phyloP scores from a whole-genome alignment of 2,888 invertebrate genomes.

The Drepanosiphum platanoidis region DNA sequence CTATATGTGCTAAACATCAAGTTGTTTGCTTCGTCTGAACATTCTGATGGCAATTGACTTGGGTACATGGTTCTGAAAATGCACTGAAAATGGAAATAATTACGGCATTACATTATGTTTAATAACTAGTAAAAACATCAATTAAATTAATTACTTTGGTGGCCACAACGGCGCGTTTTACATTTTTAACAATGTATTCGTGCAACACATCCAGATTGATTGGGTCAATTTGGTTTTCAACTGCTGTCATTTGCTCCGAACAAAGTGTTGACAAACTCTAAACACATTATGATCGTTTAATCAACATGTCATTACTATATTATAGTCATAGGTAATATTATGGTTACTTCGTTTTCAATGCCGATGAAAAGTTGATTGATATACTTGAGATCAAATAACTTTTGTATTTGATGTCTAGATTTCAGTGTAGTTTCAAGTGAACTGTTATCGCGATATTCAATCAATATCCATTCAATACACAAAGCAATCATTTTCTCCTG shows the following conservation, averaged over 20 bases:
- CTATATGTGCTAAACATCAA: conserved; percentile 58
- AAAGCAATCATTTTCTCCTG: conserved; percentile 38
- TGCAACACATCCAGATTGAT: conserved; percentile 50
- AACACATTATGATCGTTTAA: not conserved
- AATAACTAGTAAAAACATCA: not conserved
- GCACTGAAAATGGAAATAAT: conserved; percentile 27
- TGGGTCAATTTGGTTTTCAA: conserved; percentile 55
- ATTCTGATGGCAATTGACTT: conserved; percentile 38
- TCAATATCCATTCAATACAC: conserved; percentile 53
- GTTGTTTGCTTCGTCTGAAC: conserved; percentile 58
- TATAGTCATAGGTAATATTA: not conserved
- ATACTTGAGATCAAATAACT: conserved; percentile 59
- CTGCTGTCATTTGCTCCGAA: conserved; percentile 28
- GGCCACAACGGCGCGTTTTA: conserved; percentile 47
- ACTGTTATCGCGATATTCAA: conserved; percentile 33
- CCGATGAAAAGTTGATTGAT: conserved; percentile 49
- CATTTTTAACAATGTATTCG: conserved; percentile 56
- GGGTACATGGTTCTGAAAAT: conserved; percentile 50
- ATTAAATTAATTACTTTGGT: conserved; percentile 56
- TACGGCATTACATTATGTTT: not conserved
- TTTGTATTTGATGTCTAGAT: conserved; percentile 54
- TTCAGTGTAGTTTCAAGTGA: conserved; percentile 38
- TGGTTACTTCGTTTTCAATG: conserved; percentile 44
- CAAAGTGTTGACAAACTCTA: conserved; percentile 32
- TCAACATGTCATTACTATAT: not conserved